Base-by-base conservation (phyloP, 2,888 invertebrate genomes). In the Noctua fimbriata region DNA sequence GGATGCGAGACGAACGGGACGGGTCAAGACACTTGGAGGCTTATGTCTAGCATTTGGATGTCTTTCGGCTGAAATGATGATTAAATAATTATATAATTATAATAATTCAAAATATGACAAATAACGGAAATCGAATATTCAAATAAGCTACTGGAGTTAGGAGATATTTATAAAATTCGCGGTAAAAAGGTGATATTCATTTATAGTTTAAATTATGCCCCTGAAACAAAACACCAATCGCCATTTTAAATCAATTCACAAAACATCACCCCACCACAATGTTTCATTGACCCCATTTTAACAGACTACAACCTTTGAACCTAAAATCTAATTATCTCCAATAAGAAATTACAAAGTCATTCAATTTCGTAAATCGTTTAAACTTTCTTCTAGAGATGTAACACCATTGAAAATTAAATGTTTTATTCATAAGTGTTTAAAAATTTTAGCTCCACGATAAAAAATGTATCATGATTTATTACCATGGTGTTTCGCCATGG, bases 391-490 rank as follows among this genome's bases (percentile, higher is more conserved):
- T 86, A 85, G 83, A 88, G 84, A 88, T 79, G 74, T 86, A 82
- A 87, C 88, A 82, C 85, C 88, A 91, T 89, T 90, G 90, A 91
- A 94, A 95, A 95, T 95, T 91, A 95, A 95, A 95, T 95, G 94
- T 95, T 93, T 95, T 95, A 95, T 95, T 95, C 95, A 95, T 95
- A 75, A 91, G 82, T 89, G 91, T 91, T 95, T 91, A 93, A 94
- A 92, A 89, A 65, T 93, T 94, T 94, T 92, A 92, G 92, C 92
- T 88, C 86, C 81, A 88, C 92, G 91, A 92, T 94, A 94, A 95
- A 94, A 94, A 93, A 91, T 81, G 80, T 87, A 82, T 69, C 89
- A 90, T 94, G 94, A 95, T 95, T 95, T 95, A 95, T 93, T 87
- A 86, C 88, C 58, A 44, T 81, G 74, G 82, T 81, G 79, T 83